phyloP scores from a whole-genome alignment of 2,113 vertebrate species.

The Penelope pileata region DNA sequence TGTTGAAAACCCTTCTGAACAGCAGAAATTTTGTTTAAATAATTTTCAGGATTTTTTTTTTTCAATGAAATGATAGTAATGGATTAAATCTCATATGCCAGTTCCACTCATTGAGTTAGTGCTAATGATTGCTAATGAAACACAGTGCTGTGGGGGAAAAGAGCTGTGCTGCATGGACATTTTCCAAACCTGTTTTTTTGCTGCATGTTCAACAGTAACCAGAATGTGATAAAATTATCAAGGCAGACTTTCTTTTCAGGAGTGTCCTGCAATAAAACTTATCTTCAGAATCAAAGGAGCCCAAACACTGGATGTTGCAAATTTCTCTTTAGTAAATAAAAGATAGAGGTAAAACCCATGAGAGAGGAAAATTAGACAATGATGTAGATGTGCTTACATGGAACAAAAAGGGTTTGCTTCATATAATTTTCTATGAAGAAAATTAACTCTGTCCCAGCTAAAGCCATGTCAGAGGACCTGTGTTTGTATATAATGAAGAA shows the following conservation, averaged over 20 bases:
- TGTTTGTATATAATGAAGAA: background rate
- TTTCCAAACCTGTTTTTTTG: background rate
- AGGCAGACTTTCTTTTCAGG: background rate
- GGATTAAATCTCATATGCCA: background rate
- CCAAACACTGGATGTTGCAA: background rate
- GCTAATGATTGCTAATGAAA: accelerated
- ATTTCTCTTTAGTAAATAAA: background rate
- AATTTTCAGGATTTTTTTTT: background rate
- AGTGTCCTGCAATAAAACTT: background rate
- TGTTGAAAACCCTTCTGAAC: background rate
- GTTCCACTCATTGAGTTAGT: too few relatives aligned
- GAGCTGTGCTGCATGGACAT: accelerated
- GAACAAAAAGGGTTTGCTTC: background rate
- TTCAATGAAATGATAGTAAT: background rate
- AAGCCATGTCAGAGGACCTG: too few relatives aligned
- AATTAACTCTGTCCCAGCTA: too few relatives aligned
- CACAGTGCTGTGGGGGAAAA: background rate
- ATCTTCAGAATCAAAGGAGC: background rate
- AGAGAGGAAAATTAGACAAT: background rate
- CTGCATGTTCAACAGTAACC: accelerated
- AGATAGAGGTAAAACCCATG: background rate
- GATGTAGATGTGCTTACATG: background rate
- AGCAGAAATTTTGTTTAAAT: background rate
- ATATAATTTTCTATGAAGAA: too few relatives aligned
- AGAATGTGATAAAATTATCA: background rate